Evolutionary conservation across 2,888 invertebrate species (phyloP).

Genomic region (Drosophila demipolita): DNA sequence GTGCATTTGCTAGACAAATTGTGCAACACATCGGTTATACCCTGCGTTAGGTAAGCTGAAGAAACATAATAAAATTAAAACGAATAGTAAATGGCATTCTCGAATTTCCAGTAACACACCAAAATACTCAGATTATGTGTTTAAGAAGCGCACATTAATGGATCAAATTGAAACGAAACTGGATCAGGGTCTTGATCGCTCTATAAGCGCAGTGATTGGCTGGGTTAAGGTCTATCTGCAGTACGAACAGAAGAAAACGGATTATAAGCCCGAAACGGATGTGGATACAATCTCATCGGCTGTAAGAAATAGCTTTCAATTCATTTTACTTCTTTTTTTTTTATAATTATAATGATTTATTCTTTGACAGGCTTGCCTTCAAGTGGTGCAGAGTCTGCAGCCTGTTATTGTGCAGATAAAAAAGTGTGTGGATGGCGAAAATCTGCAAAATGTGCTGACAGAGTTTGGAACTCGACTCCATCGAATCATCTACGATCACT

Average conservation of each 20-base stretch:
- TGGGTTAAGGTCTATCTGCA: constrained; percentile 96
- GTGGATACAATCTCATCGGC: constrained; percentile 94
- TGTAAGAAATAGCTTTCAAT: constrained; percentile 85
- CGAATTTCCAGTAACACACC: constrained; percentile 89
- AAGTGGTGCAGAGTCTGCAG: constrained; percentile 93
- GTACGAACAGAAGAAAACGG: constrained; percentile 97
- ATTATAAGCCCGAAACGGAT: constrained; percentile 95
- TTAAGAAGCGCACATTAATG: constrained; percentile 93
- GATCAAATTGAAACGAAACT: constrained; percentile 96
- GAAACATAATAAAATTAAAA: background rate
- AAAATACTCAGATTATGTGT: constrained; percentile 94
- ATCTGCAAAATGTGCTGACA: constrained; percentile 92
- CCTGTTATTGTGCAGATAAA: constrained; percentile 91
- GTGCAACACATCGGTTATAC: constrained; percentile 94
- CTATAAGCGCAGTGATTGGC: constrained; percentile 94
- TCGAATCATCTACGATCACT: constrained; percentile 96
- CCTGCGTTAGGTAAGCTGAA: constrained; percentile 92
- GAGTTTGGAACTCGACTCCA: constrained; percentile 97
- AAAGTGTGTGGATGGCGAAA: constrained; percentile 95
- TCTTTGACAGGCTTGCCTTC: constrained; percentile 89
- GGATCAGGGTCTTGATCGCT: constrained; percentile 94
- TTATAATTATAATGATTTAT: constrained; percentile 41
- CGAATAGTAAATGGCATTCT: background rate
- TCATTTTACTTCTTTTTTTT: background rate
- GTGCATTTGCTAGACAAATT: constrained; percentile 97